Base-by-base conservation (phyloP, 2,797 vertebrate genomes). In the Pseudochaenichthys georgianus region DNA sequence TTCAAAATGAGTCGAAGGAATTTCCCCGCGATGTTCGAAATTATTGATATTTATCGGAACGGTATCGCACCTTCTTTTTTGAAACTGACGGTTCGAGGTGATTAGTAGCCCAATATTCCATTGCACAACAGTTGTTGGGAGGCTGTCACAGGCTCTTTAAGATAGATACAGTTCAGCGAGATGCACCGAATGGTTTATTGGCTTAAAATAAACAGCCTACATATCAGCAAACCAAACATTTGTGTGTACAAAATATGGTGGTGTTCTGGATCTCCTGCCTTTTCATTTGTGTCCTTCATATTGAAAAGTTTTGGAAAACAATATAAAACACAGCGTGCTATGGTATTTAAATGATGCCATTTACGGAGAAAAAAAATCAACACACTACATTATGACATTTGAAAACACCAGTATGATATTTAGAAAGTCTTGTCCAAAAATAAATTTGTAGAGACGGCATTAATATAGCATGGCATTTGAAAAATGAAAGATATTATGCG, bases 311-410 rank as follows among this genome's bases (percentile, higher is more conserved):
- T 58, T 50, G n/a, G 11, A 60, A 60, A 75, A 60, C 34, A 57
- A 59, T 17, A 52, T 55, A 75, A 81, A 79, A 57, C 34, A 9
- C 28, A 21, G 41, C 21, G 13, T 13, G n/a, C 10, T 48, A 59
- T 81, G 82, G 65, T 82, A 78, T 87, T 83, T 86, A 51, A 77
- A 77, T 77, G 82, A 80, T 54, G 45, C 70, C 62, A 52, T 50
- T 15, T 42, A 46, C 38, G n/a, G 50, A 59, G 23, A 77, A 73
- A 67, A 69, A 64, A 77, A 80, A 84, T 83, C 81, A 60, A 75
- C 85, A 54, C 72, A 21, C 60, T 67, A 48, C 60, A 77, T 78
- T 31, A 81, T 78, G 80, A 66, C 83, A 83, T 88, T 89, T 84
- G 47, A 81, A 72, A 73, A 69, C 59, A 75, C 31, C 70, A 47